Conservation (phyloP, 92 coral and sea anemone genomes). For the Siderastrea siderea region DNA sequence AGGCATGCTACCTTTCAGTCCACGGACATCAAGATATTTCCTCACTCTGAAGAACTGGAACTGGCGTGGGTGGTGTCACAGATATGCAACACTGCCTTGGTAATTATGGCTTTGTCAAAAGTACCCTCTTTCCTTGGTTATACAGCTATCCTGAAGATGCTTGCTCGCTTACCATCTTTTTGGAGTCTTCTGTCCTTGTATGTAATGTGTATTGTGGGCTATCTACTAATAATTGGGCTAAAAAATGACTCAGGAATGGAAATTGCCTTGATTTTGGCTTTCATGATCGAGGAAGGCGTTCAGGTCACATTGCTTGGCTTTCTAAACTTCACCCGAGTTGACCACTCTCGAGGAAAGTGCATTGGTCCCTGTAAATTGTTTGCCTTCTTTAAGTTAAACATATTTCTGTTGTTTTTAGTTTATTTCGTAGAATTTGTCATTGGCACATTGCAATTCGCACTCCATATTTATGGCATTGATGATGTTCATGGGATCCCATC, state of each 20-base stretch:
- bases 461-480: conserved; percentile 61
- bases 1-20: conserved; percentile 46
- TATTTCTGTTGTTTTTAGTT: conserved; percentile 21
- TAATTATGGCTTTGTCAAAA: conserved; percentile 26
- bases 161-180: conserved; percentile 51
- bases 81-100: conserved; percentile 18
- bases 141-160: conserved; percentile 23
- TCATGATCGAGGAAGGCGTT: conserved; percentile 3
- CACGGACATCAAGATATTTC: conserved; percentile 14
- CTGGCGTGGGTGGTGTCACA: conserved; percentile 53
- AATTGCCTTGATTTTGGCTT: conserved; percentile 9
- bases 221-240: conserved; percentile 9
- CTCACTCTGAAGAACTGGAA: conserved; percentile 45
- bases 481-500: conserved; percentile 9
- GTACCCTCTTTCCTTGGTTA: conserved; percentile 54
- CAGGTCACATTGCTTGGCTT: conserved; percentile 37
- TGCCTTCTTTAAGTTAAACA: conserved; percentile 41
- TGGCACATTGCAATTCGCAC: conserved; percentile 58
- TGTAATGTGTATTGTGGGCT: conserved; percentile 39
- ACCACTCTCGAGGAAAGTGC: neutral
- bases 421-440: conserved; percentile 33
- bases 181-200: conserved; percentile 30
- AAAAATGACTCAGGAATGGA: conserved; percentile 18
- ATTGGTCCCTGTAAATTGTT: conserved; percentile 7
- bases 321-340: conserved; percentile 48